Evolutionary conservation across 1,140 invertebrate genomes (phyloP), one percentile per base, ranked within the genome.

Genomic region (Conus betulinus): DNA sequence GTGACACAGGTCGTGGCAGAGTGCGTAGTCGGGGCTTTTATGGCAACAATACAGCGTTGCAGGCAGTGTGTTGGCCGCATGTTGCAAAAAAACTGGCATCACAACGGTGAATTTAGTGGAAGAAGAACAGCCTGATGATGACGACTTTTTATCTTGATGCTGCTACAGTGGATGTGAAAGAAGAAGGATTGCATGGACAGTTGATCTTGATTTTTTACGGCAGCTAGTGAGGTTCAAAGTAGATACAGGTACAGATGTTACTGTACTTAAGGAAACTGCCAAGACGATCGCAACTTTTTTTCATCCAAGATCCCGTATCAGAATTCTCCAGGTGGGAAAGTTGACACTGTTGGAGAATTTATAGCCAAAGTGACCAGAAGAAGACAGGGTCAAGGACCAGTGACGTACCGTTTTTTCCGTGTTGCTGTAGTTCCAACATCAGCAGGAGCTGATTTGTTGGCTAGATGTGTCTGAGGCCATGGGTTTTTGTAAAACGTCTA

Each of bases 391-490:
- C 8, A 15, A 60, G 15, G 8, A 60, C 57, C 57, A 60, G 57
- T 60, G 57, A 60, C 57, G 8, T 60, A 60, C 57, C 57, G 57
- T n/a, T n/a, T n/a, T 60, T 60, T 60, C 15, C 15, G 57, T 15
- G 4, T 60, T 27, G 51, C 7, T 53, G 25, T 20, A 27, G 13
- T 57, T 53, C 11, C 25, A 20, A 53, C 87, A 90, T 79, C 53
- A 88, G n/a, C 79, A 88, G n/a, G 60, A 63, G 82, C 1, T 4
- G 0, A 60, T 60, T 15, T 60, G 57, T 60, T 60, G 74, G 27
- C 74, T 53, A 55, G 89, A 74, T 27, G 78, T 67, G 23, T 52
- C 86, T 60, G 55, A 52, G n/a, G n/a, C 57, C 53, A 84, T 88
- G 81, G 27, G 52, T 23, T 25, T n/a, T 88, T 55, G 67, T 86